Percentiles rank a stretch among this genome's conserved stretches.
These are phyloP conservation scores for Mustela lutreola DNA, from an alignment of 2,113 vertebrate genomes.

Conservation along the genomic window DNA sequence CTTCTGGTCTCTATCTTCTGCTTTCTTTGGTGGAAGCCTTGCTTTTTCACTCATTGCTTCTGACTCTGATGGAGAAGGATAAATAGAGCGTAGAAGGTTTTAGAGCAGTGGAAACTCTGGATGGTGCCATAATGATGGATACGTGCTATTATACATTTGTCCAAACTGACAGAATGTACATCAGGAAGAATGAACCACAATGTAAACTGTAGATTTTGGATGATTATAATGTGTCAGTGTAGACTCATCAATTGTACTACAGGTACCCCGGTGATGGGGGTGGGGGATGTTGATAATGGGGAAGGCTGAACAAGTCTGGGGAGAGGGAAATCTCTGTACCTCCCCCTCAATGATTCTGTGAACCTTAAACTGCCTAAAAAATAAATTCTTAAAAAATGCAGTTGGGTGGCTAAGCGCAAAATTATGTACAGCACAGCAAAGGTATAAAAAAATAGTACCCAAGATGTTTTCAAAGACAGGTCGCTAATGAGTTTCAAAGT, in stretches of 20 bases:
- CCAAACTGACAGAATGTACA: not conserved
- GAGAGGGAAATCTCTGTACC: not conserved
- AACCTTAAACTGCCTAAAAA: not conserved
- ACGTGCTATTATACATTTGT: not conserved
- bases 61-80: not conserved
- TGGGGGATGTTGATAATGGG: no score
- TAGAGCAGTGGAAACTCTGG: not conserved
- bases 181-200: not conserved
- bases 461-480: not conserved
- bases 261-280: not conserved
- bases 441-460: not conserved
- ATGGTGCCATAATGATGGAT: not conserved
- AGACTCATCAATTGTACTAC: not conserved
- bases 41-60: not conserved
- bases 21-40: not conserved
- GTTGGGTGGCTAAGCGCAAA: not conserved
- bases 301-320: not conserved
- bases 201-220: not conserved
- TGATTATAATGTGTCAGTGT: not conserved
- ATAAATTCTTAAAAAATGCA: not conserved
- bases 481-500: conserved; percentile 17
- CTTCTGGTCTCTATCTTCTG: no score
- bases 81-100: not conserved
- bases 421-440: not conserved
- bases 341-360: not conserved